These are phyloP conservation scores for Girardinus metallicus DNA, from an alignment of 2,797 vertebrate genomes.

Conservation along the genomic window DNA sequence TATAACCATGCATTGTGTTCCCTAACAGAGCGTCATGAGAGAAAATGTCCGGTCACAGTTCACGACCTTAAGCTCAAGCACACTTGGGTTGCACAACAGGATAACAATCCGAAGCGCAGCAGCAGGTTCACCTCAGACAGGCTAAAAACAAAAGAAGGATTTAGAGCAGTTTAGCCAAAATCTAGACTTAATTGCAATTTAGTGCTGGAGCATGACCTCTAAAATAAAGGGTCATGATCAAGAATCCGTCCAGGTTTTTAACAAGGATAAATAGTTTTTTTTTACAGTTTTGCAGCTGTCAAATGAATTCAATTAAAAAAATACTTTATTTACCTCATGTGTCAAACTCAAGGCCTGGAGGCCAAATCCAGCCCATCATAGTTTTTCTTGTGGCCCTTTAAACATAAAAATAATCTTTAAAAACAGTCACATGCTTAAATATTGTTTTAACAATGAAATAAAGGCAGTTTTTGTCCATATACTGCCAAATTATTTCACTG, in stretches of 20 bases:
- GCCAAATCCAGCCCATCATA: no score
- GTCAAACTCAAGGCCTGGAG: no score
- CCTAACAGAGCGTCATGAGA: not conserved
- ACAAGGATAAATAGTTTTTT: not conserved
- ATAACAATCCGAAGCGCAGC: not conserved
- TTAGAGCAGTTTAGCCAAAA: not conserved
- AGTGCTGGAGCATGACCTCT: not conserved
- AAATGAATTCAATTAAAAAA: not conserved
- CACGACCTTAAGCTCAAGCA: not conserved
- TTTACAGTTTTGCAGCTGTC: not conserved
- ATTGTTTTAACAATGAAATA: no score
- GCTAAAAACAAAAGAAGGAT: not conserved
- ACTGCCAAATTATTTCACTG: no score
- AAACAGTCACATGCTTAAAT: no score
- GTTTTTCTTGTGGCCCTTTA: no score
- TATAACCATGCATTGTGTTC: not conserved
- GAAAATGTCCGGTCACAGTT: not conserved
- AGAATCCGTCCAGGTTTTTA: not conserved
- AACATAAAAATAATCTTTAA: no score
- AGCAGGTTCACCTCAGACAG: not conserved
- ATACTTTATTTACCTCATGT: not conserved
- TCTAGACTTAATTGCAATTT: not conserved
- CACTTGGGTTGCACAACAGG: not conserved
- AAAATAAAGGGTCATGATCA: not conserved
- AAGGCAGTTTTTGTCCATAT: no score